Percentiles rank a stretch among this genome's conserved stretches.
Conservation (phyloP, 2,888 invertebrate genomes). For the Synanthedon tipuliformis region DNA sequence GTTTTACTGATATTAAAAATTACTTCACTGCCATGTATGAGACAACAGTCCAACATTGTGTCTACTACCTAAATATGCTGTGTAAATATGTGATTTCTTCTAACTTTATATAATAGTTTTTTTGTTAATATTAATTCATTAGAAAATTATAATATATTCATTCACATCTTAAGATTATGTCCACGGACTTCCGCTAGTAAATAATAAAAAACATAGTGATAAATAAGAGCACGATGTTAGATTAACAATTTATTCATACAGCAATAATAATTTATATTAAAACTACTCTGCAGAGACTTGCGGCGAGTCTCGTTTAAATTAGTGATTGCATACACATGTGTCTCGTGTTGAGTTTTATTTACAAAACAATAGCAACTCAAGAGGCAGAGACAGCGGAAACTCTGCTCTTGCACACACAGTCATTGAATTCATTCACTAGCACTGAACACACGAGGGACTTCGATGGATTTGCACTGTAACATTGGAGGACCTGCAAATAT, state of each 20-base stretch:
- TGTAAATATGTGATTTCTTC: too few species aligned
- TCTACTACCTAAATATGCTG: too few species aligned
- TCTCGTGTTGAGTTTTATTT: constrained; percentile 9
- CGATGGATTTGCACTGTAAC: constrained; percentile 55
- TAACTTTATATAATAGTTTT: too few species aligned
- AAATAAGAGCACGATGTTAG: constrained; percentile 21
- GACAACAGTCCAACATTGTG: too few species aligned
- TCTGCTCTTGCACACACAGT: constrained; percentile 63
- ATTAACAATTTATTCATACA: constrained; percentile 65
- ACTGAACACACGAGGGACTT: constrained; percentile 58
- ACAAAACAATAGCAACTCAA: constrained; percentile 21
- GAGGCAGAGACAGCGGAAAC: constrained; percentile 52
- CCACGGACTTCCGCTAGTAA: too few species aligned
- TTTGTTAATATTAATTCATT: too few species aligned
- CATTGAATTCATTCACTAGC: constrained; percentile 64
- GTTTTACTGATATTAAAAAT: too few species aligned
- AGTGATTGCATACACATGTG: constrained; percentile 2
- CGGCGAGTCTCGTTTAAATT: constrained; percentile 13
- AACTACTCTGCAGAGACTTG: constrained; percentile 42
- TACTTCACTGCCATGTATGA: too few species aligned
- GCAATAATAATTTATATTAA: constrained; percentile 44
- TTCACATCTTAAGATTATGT: too few species aligned
- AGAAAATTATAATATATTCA: too few species aligned
- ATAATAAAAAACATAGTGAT: too few species aligned
- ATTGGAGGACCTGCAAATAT: constrained; percentile 51